Evolutionary conservation across 2,888 invertebrate species (phyloP).

Genomic region (Beris morrisii): DNA sequence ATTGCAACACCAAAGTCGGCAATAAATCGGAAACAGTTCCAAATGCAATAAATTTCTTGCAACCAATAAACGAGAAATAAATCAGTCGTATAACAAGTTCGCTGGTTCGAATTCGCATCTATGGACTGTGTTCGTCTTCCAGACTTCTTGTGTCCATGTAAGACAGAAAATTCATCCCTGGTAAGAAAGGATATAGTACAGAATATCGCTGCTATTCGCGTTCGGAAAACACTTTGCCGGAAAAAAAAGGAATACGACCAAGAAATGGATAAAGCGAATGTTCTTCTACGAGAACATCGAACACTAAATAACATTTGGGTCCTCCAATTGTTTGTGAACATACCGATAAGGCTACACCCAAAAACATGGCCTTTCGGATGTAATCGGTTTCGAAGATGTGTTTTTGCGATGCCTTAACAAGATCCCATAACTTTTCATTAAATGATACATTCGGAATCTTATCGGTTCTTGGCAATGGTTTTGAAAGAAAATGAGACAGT

Average conservation of each 20-base stretch:
- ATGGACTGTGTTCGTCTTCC: background rate
- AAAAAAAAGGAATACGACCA: slow-evolving; percentile 1
- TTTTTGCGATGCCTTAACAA: background rate
- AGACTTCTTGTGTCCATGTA: background rate
- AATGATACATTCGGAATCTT: no score
- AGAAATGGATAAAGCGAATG: background rate
- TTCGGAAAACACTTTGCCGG: background rate
- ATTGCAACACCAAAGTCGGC: slow-evolving; percentile 28
- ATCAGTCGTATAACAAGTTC: slow-evolving; percentile 25
- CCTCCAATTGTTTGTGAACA: slow-evolving; percentile 22
- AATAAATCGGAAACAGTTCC: slow-evolving; percentile 34
- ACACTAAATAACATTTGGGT: slow-evolving; percentile 20
- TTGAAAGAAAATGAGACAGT: no score
- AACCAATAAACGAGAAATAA: slow-evolving; percentile 38
- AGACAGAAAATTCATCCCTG: background rate
- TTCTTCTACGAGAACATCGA: background rate
- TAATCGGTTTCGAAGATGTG: slow-evolving; percentile 1
- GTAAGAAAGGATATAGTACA: background rate
- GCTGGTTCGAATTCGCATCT: background rate
- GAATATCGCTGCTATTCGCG: background rate
- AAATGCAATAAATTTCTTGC: slow-evolving; percentile 38
- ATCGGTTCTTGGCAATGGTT: no score
- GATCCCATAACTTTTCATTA: no score
- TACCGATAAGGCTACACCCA: slow-evolving; percentile 11
- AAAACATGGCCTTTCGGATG: slow-evolving; percentile 6